Evolutionary conservation across 2,113 vertebrate species (phyloP).

Genomic region (Malurus alboscapulatus): DNA sequence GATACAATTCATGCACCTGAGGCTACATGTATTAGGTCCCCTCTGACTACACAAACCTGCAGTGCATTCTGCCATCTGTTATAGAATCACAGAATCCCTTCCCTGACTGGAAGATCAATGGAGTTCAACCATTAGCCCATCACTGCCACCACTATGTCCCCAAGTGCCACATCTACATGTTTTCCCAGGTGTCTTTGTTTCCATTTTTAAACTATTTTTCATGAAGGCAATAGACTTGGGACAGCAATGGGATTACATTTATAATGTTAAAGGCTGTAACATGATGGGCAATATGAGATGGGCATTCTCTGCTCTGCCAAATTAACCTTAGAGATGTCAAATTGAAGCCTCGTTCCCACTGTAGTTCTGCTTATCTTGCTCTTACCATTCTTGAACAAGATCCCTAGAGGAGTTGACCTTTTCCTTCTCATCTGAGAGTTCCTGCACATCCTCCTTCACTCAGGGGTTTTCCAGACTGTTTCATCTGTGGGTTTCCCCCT

Average conservation of each 20-base stretch:
- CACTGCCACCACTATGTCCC: background rate
- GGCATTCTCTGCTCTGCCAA: background rate
- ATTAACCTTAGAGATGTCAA: background rate
- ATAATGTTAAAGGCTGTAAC: background rate
- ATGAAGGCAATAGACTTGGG: background rate
- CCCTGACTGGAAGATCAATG: background rate
- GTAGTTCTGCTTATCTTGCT: background rate
- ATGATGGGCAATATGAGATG: background rate
- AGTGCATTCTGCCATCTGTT: background rate
- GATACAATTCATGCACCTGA: background rate
- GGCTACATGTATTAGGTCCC: background rate
- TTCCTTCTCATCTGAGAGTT: background rate
- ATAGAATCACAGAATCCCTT: background rate
- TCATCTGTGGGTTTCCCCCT: background rate
- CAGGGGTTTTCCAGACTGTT: background rate
- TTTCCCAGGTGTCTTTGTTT: background rate
- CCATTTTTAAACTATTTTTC: background rate
- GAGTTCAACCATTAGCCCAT: background rate
- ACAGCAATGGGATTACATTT: background rate
- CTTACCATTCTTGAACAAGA: background rate
- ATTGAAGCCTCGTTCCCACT: background rate
- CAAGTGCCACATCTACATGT: background rate
- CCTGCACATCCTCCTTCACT: background rate
- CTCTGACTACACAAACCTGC: background rate
- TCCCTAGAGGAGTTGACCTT: background rate